Evolutionary conservation across 1,140 invertebrate genomes (phyloP), one percentile per base, ranked within the genome.

Genomic region (Phthorimaea operculella): DNA sequence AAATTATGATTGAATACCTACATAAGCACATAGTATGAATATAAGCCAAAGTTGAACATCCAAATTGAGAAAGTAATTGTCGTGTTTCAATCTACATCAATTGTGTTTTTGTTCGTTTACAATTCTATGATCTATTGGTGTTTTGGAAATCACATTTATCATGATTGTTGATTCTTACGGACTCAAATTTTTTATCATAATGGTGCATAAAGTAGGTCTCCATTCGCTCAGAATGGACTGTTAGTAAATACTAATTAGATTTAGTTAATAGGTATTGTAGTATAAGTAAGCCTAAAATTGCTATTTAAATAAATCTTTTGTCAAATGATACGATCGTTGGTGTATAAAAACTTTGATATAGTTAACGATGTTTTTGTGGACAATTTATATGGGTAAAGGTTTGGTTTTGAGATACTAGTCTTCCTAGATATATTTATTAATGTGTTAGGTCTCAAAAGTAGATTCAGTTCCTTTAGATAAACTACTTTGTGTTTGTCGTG

Each of bases 271-370:
- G 14, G 15, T 47, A 15, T 16, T 16, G 15, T 45, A 11, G 44
- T 47, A 17, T 47, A 14, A 45, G 42, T 45, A 15, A 47, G 44
- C 44, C 44, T 47, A 47, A 47, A 47, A 47, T 47, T 16, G 16
- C n/a, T 47, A 47, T 15, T 15, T 47, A 47, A 47, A 47, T 14
- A 17, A 47, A 47, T 15, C n/a, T 16, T 16, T 47, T 47, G 44
- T 47, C 44, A 47, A 17, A 47, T 14, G 14, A 42, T 42, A 42
- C 14, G 39, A 42, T 9, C 44, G 44, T 47, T 47, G 44, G 16
- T 47, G 44, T 47, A 16, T 47, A 15, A 16, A 9, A 5, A 9
- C 44, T 47, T 47, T n/a, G 4, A 14, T 2, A 47, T 47, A 15
- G 4, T 3, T 47, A 17, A n/a, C 9, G n/a, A 47, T 16, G 44